Conservation (phyloP, 2,888 invertebrate genomes). For the Platerodrilus igneus region DNA sequence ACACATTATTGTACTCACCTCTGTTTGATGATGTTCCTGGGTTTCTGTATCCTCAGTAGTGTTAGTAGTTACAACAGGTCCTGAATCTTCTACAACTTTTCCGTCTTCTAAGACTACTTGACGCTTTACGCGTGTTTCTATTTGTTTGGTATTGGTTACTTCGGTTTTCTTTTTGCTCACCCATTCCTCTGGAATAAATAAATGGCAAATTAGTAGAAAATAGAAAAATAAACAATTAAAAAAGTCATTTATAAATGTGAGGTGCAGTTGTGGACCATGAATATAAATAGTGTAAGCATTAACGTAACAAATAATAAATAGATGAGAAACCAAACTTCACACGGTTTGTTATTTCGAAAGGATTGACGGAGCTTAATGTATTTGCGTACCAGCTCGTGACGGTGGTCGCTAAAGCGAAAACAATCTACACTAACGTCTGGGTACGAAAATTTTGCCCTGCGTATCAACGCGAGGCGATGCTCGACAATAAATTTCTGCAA, state of each 20-base stretch:
- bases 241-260: not conserved
- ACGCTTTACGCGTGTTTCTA: conserved; percentile 84
- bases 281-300: not conserved
- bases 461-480: too few relatives aligned
- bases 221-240: not conserved
- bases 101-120: conserved; percentile 88
- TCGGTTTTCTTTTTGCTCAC: conserved; percentile 86
- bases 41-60: conserved; percentile 89
- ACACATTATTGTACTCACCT: conserved; percentile 57
- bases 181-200: conserved; percentile 91
- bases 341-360: too few relatives aligned
- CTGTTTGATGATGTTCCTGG: conserved; percentile 83
- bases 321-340: too few relatives aligned
- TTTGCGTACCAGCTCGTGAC: too few relatives aligned
- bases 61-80: conserved; percentile 85
- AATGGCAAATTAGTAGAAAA: conserved; percentile 6
- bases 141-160: conserved; percentile 84
- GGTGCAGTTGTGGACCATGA: not conserved
- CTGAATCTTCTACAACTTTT: conserved; percentile 82
- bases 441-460: too few relatives aligned
- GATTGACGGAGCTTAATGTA: too few relatives aligned
- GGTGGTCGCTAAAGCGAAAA: too few relatives aligned
- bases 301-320: too few relatives aligned
- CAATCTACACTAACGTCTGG: too few relatives aligned
- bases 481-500: too few relatives aligned